Evolutionary conservation across 92 coral and sea anemone genomes (phyloP), one percentile per base, ranked within the genome.

Genomic region (Actinernus sp.): DNA sequence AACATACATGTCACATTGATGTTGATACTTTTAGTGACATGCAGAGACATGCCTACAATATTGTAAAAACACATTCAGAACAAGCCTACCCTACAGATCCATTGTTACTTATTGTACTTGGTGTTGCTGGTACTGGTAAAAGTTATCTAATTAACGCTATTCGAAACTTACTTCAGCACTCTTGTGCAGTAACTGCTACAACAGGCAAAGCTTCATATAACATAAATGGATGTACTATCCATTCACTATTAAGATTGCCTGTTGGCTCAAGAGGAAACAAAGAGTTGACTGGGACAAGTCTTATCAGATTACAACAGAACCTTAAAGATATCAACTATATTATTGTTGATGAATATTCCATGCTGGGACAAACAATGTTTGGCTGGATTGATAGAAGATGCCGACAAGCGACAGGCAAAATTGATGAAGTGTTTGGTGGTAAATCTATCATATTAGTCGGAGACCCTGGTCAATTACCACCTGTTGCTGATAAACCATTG

Each of bases 121-220:
- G 76, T 37, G 71, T 57, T 11, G 82, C 74, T 13, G 79, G 87
- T 17, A 79, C 72, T 16, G 86, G 80, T 25, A 74, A 74, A 34
- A 63, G 81, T 58, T 75, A 88, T 68, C 71, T 87, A 22, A 83
- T 88, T 20, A 87, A 87, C 81, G 84, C 84, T 58, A 65, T 75
- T 39, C 80, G 76, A 62, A 75, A 32, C 21, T 85, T 87, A 51
- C 63, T 87, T 19, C 61, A 48, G 10, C 41, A 39, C 40, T 60
- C 45, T 55, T 87, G 93, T 87, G 68, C 24, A 23, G 68, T 61
- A 26, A 61, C 68, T 26, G 87, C 83, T 3, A 78, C 86, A 46
- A 85, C 92, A 18, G 92, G 83, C 7, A 71, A 83, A 44, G 72
- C 85, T 18, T 40, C 79, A 4, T 83, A 45, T 40, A 68, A 67